These are phyloP conservation scores for Scomber scombrus DNA, from an alignment of 2,113 vertebrate genomes.

Conservation along the genomic window DNA sequence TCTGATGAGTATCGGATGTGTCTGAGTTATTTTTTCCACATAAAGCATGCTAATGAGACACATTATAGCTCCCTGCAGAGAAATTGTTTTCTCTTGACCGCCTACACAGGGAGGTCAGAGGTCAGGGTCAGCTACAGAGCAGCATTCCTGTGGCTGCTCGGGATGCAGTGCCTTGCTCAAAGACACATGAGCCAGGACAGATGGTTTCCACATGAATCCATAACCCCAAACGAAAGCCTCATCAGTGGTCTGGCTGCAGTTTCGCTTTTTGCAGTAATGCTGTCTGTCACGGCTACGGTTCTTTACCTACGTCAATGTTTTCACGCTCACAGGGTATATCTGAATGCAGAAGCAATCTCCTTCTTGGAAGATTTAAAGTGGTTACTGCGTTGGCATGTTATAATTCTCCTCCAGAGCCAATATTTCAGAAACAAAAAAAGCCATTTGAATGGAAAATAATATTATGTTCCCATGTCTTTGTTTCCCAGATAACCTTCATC, in stretches of 20 bases:
- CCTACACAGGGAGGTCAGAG: conserved; percentile 51
- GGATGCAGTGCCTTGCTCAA: conserved; percentile 28
- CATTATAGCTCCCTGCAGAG: conserved; percentile 49
- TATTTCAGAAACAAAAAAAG: neutral
- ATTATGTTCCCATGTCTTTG: conserved; percentile 8
- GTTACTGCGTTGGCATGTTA: neutral
- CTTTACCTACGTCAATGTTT: neutral
- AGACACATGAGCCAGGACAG: conserved; percentile 8
- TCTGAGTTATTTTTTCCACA: neutral
- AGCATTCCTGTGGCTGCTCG: conserved; percentile 20
- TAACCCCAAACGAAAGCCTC: conserved; percentile 6
- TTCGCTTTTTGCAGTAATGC: neutral
- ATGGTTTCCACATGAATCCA: conserved; percentile 16
- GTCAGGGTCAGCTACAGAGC: conserved; percentile 43
- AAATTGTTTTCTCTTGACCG: conserved; percentile 18
- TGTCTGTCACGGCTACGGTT: neutral
- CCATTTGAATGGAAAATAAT: conserved; percentile 1
- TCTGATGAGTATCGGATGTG: no score
- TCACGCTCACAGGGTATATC: neutral
- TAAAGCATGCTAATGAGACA: conserved; percentile 59
- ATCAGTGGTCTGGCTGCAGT: neutral
- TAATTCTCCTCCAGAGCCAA: conserved; percentile 18
- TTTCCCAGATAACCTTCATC: conserved; percentile 32
- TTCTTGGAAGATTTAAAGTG: neutral
- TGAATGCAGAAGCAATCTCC: neutral